phyloP scores from a whole-genome alignment of 2,113 vertebrate genomes.

The Sebastes fasciatus region DNA sequence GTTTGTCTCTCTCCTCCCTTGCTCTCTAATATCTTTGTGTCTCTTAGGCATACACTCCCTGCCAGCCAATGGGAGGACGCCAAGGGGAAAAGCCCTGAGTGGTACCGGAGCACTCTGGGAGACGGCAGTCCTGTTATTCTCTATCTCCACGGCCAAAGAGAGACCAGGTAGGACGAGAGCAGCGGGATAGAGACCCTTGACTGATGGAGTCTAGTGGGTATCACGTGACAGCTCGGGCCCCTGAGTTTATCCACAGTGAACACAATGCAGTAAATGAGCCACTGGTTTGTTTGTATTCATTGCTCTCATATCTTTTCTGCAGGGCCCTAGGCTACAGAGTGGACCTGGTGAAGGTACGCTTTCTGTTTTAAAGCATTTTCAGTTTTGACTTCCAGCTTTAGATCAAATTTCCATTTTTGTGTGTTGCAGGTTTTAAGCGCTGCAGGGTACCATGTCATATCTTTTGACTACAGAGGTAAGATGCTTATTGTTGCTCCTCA shows the following conservation, averaged over 20 bases:
- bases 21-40: slow-evolving; percentile 32
- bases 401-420: neutral
- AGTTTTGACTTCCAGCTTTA: neutral
- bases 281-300: slow-evolving; percentile 43
- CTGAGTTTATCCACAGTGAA: slow-evolving; percentile 29
- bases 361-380: neutral
- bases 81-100: slow-evolving; percentile 79
- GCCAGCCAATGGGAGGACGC: slow-evolving; percentile 84
- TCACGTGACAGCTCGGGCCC: slow-evolving; percentile 4
- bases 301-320: slow-evolving; percentile 48
- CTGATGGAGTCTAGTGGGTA: slow-evolving; percentile 67
- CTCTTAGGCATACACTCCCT: slow-evolving; percentile 88
- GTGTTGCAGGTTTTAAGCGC: slow-evolving; percentile 85
- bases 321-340: slow-evolving; percentile 87
- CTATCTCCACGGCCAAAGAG: slow-evolving; percentile 90
- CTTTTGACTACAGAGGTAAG: slow-evolving; percentile 92
- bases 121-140: slow-evolving; percentile 87
- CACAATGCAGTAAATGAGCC: slow-evolving; percentile 11
- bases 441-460: slow-evolving; percentile 88
- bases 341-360: slow-evolving; percentile 86
- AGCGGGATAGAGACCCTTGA: slow-evolving; percentile 50
- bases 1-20: neutral
- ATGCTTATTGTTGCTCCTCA: neutral
- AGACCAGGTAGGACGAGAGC: slow-evolving; percentile 84
- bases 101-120: slow-evolving; percentile 85